Evolutionary conservation across 1,140 invertebrate species (phyloP).

Genomic region (Littorina saxatilis): DNA sequence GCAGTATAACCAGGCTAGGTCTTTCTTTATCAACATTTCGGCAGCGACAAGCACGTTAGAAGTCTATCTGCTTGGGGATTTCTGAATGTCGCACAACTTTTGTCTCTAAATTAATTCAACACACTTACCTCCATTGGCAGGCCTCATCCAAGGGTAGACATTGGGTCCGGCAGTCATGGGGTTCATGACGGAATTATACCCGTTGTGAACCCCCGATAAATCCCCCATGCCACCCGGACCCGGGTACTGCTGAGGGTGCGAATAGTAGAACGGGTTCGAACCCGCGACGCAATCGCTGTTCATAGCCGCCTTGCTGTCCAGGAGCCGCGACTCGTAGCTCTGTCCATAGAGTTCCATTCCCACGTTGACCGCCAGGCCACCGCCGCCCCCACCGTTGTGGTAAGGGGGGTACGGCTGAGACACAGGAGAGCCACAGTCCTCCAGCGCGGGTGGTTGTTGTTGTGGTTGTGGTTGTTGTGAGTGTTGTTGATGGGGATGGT

Average conservation of each 20-base stretch:
- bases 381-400: slow-evolving; percentile 42
- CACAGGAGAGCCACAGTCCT: slow-evolving; percentile 32
- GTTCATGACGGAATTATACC: slow-evolving; percentile 44
- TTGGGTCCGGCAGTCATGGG: slow-evolving; percentile 51
- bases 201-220: slow-evolving; percentile 38
- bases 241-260: slow-evolving; percentile 34
- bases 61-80: too few relatives aligned
- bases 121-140: slow-evolving; percentile 58
- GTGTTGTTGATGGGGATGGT: slow-evolving; percentile 2
- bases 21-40: too few relatives aligned
- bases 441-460: slow-evolving; percentile 23
- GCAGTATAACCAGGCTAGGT: too few relatives aligned
- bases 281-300: slow-evolving; percentile 27
- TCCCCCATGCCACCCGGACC: slow-evolving; percentile 39
- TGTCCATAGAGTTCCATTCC: slow-evolving; percentile 22
- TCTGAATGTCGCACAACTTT: too few relatives aligned
- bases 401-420: slow-evolving; percentile 43
- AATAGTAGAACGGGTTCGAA: slow-evolving; percentile 41
- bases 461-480: slow-evolving; percentile 29
- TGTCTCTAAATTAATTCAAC: too few relatives aligned
- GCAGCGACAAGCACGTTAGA: too few relatives aligned
- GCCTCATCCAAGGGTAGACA: slow-evolving; percentile 96
- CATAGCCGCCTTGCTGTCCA: slow-evolving; percentile 39
- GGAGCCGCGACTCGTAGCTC: slow-evolving; percentile 31
- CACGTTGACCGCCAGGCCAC: background rate